Conservation (phyloP, 2,113 vertebrate genomes). For the Perccottus glenii region DNA sequence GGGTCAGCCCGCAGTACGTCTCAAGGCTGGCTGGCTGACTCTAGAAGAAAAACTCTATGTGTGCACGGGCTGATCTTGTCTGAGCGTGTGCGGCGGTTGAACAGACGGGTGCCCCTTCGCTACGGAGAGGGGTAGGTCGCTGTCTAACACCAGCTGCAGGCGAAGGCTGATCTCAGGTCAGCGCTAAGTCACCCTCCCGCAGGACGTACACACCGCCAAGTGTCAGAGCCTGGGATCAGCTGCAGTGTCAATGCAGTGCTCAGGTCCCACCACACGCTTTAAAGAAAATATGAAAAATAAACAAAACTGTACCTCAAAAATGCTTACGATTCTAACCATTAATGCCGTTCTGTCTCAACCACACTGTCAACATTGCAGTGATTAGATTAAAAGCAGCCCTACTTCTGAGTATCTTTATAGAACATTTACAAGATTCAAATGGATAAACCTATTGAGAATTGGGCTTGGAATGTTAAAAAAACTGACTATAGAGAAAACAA, state of each 20-base stretch:
- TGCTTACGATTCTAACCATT: conserved; percentile 68
- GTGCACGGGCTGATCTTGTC: conserved; percentile 75
- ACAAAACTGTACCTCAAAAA: conserved; percentile 79
- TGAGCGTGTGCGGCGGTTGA: conserved; percentile 79
- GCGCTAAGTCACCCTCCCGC: conserved; percentile 79
- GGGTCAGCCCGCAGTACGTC: conserved; percentile 76
- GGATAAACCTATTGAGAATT: not conserved
- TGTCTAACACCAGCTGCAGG: conserved; percentile 78
- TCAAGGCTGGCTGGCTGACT: conserved; percentile 73
- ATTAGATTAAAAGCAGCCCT: conserved; percentile 23
- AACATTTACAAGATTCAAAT: conserved; percentile 21
- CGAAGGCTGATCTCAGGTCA: conserved; percentile 83
- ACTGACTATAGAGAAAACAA: conserved; percentile 1
- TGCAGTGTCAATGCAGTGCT: conserved; percentile 75
- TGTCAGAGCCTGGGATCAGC: conserved; percentile 79
- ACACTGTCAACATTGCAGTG: not conserved
- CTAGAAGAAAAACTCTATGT: conserved; percentile 78
- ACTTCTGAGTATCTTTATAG: conserved; percentile 9
- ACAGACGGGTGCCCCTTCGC: conserved; percentile 71
- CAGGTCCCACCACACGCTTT: conserved; percentile 83
- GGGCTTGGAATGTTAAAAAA: not conserved
- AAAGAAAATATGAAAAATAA: conserved; percentile 84
- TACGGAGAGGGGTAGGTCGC: conserved; percentile 68
- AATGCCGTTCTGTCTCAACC: conserved; percentile 54
- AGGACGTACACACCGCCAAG: conserved; percentile 77